Evolutionary conservation across 1,140 invertebrate species (phyloP), one percentile per base, ranked within the genome.

Genomic region (Bombus consobrinus): DNA sequence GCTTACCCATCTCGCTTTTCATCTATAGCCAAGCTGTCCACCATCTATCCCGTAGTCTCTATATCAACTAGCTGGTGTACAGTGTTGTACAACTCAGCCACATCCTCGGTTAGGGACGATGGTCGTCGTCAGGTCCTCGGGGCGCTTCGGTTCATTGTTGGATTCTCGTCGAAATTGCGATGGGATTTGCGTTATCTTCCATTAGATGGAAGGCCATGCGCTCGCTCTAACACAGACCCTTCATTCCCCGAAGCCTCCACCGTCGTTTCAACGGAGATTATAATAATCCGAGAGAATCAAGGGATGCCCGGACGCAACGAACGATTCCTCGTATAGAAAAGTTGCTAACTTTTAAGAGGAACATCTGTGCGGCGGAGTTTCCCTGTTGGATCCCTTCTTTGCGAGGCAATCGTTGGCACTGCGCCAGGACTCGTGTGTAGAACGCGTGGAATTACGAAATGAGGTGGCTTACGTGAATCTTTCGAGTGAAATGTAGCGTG

Each of bases 121-220:
- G 47, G 47, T 53, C 47, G 47, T 53, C 34, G 75, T 37, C 62
- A 28, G 57, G 53, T 83, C 80, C 85, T 88, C 75, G 39, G 83
- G 85, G 80, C 85, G 72, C 32, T 88, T 77, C 39, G 75, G 85
- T 59, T 88, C 86, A 88, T 88, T 88, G 87, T 88, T 83, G 85
- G 80, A 87, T 87, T 80, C 79, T 72, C 73, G 71, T 79, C 74
- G n/a, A 39, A 75, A 78, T 87, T 83, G 83, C 72, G 83, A 69
- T 34, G 86, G 79, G 86, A 86, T 85, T 83, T 86, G 74, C 74
- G 80, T 80, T 87, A 88, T 88, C 85, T 87, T 64, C 68, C 80
- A 75, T 78, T 87, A 77, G 62, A 59, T 22, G 34, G 34, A 32
- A 73, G 72, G 43, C 28, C 47, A 25, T 8, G 32, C 12, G 9